phyloP scores from a whole-genome alignment of 2,797 vertebrate species.

The Gobionotothen gibberifrons region DNA sequence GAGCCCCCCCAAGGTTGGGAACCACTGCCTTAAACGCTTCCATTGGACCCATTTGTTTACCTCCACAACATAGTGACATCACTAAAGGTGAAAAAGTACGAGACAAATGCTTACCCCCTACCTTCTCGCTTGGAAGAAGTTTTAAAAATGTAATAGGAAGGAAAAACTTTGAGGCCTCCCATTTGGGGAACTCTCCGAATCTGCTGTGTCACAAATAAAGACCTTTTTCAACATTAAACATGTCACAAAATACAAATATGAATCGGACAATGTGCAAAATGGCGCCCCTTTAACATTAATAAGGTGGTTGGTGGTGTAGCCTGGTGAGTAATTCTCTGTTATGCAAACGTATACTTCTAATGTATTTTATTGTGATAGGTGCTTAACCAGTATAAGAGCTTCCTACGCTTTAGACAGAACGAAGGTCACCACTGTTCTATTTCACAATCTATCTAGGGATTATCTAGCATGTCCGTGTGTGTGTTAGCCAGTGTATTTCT shows the following conservation, averaged over 20 bases:
- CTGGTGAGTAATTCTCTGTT: not conserved
- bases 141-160: constrained; percentile 68
- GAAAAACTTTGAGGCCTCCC: constrained; percentile 43
- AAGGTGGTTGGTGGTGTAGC: no score
- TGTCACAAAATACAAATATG: no score
- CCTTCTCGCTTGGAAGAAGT: constrained; percentile 60
- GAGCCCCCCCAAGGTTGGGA: no score
- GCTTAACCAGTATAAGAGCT: not conserved
- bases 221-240: no score
- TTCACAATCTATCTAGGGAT: constrained; percentile 61
- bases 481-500: not conserved
- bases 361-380: not conserved
- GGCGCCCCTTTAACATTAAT: no score
- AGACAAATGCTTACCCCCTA: constrained; percentile 20
- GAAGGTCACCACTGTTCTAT: constrained; percentile 65
- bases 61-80: no score
- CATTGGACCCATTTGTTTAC: no score
- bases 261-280: no score
- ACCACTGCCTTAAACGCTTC: no score
- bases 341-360: not conserved
- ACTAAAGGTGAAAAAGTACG: no score
- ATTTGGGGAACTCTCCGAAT: constrained; percentile 58
- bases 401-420: constrained; percentile 27
- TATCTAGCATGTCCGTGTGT: constrained; percentile 33
- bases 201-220: constrained; percentile 59